Evolutionary conservation across 2,797 vertebrate species (phyloP).

Genomic region (Sylvilagus floridanus): DNA sequence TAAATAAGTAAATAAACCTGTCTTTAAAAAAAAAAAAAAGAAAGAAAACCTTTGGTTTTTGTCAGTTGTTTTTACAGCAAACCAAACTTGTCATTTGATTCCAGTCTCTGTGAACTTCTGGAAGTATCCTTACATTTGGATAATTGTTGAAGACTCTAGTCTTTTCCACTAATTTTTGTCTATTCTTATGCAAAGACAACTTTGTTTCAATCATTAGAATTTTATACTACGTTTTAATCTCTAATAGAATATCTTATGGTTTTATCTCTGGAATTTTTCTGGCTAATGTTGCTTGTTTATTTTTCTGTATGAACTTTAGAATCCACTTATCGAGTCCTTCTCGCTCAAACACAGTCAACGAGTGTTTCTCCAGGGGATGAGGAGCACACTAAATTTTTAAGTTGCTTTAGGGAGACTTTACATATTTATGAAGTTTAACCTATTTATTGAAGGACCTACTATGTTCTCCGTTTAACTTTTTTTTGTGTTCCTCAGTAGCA

Average conservation of each 20-base stretch:
- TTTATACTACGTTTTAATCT: background rate
- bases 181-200: slow-evolving; percentile 19
- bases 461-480: background rate
- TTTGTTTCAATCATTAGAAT: slow-evolving; percentile 31
- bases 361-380: background rate
- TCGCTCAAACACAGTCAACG: background rate
- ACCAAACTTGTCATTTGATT: background rate
- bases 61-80: no score
- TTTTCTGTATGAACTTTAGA: slow-evolving; percentile 40
- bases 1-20: no score
- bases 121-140: slow-evolving; percentile 16
- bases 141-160: background rate
- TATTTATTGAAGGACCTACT: slow-evolving; percentile 34
- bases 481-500: background rate
- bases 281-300: background rate
- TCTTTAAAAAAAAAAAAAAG: no score
- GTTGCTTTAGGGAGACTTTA: background rate
- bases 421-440: slow-evolving; percentile 13
- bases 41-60: no score
- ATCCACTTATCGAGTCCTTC: background rate
- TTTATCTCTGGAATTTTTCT: slow-evolving; percentile 27
- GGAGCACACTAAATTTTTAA: background rate
- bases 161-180: background rate
- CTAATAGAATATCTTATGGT: background rate
- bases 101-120: background rate